Evolutionary conservation across 1,140 invertebrate species (phyloP), one percentile per base, ranked within the genome.

Genomic region (Berghia stephanieae): DNA sequence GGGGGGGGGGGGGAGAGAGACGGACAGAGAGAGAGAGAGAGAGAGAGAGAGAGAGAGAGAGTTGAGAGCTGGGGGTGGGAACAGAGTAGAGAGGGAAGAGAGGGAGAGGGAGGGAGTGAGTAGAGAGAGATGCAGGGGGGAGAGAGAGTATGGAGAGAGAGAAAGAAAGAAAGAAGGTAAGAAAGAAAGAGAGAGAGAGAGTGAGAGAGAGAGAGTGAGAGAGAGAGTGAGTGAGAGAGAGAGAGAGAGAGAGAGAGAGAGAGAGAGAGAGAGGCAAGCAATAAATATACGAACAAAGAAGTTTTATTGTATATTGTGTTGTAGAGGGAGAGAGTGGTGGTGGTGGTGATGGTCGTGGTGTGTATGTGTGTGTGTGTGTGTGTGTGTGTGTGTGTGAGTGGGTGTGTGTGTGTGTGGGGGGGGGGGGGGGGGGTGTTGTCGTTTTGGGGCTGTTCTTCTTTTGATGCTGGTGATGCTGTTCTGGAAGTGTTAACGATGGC

Each of bases 211-310:
- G 40, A 71, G 43, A 42, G 43, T 44, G 68, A 68, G 66, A 34
- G 66, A 8, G 66, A 68, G 66, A 68, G 31, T 36, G 66, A 68
- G 66, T 36, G 66, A 27, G 31, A 68, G 66, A 68, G 31, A 68
- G 66, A 68, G 21, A 68, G 66, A 71, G 68, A 71, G 68, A 71
- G 68, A 44, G 68, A 24, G 40, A 71, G 68, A 71, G 24, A 71
- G 57, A 63, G 57, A 63, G 68, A 71, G 10, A 44, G 68, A 43
- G 38, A 71, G 40, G 24, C 4, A 43, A 6, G 68, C 16, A 8
- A 44, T 3, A 71, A 43, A 34, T 21, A 16, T n/a, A 5, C 6
- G 8, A 36, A 71, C 34, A 42, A 27, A 42, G 18, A 18, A n/a
- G n/a, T n/a, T n/a, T n/a, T n/a, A n/a, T n/a, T n/a, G n/a, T n/a